Conservation (phyloP, 2,888 invertebrate genomes). For the Crepidodera aurea region DNA sequence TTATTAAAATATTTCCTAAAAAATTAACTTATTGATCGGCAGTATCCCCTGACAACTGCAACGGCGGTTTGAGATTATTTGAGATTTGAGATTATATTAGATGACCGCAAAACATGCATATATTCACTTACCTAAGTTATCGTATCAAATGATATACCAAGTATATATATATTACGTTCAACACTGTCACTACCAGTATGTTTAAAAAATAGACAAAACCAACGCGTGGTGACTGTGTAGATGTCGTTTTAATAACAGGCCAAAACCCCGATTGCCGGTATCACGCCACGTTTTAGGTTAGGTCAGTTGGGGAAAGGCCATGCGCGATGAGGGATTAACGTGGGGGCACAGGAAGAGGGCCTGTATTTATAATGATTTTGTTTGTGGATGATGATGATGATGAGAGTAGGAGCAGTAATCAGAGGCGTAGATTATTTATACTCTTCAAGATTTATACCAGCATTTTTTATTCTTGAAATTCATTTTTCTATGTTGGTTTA, state of each 20-base stretch:
- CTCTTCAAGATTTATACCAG: too few species aligned
- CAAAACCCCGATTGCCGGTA: neutral
- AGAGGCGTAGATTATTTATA: constrained; percentile 1
- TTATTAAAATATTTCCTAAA: too few species aligned
- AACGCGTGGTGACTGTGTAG: constrained; percentile 2
- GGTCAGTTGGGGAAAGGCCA: constrained; percentile 18
- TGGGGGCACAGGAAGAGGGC: constrained; percentile 27
- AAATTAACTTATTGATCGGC: too few species aligned
- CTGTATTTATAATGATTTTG: constrained; percentile 20
- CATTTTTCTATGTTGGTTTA: too few species aligned
- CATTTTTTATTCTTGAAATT: too few species aligned
- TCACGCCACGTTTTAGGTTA: constrained; percentile 31
- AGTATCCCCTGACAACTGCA: too few species aligned
- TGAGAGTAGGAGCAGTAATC: neutral
- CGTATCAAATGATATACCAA: too few species aligned
- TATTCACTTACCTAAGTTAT: neutral
- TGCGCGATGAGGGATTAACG: constrained; percentile 15
- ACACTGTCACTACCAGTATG: neutral
- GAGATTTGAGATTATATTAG: too few species aligned
- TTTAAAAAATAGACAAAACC: neutral
- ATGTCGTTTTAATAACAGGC: constrained; percentile 12
- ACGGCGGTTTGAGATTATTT: too few species aligned
- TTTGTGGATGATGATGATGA: constrained; percentile 13
- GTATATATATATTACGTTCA: neutral
- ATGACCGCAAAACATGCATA: neutral